A percentile compares a stretch with the other conserved stretches of the same genome.
phyloP scores from a whole-genome alignment of 2,113 vertebrate genomes.

The Mungos mungo region DNA sequence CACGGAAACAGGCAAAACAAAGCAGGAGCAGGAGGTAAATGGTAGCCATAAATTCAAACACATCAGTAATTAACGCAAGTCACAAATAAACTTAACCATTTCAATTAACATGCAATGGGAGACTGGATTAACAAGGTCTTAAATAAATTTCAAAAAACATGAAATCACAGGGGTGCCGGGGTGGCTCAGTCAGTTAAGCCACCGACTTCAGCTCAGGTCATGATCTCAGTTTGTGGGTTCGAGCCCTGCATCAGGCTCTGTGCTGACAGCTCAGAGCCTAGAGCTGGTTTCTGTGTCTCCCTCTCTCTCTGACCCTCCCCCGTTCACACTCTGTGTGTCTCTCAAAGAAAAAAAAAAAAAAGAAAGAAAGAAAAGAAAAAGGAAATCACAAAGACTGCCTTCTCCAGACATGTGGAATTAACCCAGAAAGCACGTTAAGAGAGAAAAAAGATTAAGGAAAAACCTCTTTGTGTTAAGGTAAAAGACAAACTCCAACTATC shows the following conservation, averaged over 20 bases:
- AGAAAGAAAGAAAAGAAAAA: not conserved
- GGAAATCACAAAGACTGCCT: not conserved
- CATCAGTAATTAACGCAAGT: not conserved
- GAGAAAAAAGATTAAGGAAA: not conserved
- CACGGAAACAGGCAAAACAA: not conserved
- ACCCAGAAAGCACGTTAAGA: not conserved
- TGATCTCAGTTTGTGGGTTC: too few relatives aligned
- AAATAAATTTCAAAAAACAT: not conserved
- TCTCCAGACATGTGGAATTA: not conserved
- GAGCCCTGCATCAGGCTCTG: too few relatives aligned
- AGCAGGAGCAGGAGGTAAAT: not conserved
- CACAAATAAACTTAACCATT: not conserved
- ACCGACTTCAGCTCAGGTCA: too few relatives aligned
- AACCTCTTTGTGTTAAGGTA: not conserved
- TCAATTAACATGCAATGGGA: not conserved
- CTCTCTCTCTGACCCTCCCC: too few relatives aligned
- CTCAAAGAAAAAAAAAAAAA: too few relatives aligned
- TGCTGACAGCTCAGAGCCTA: too few relatives aligned
- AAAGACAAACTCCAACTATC: not conserved
- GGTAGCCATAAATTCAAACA: not conserved
- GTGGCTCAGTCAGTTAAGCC: too few relatives aligned
- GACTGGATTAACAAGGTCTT: not conserved
- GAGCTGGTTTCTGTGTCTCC: too few relatives aligned
- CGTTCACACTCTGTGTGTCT: too few relatives aligned
- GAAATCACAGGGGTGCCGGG: not conserved